phyloP scores from a whole-genome alignment of 2,797 vertebrate species.

The Salmo trutta region DNA sequence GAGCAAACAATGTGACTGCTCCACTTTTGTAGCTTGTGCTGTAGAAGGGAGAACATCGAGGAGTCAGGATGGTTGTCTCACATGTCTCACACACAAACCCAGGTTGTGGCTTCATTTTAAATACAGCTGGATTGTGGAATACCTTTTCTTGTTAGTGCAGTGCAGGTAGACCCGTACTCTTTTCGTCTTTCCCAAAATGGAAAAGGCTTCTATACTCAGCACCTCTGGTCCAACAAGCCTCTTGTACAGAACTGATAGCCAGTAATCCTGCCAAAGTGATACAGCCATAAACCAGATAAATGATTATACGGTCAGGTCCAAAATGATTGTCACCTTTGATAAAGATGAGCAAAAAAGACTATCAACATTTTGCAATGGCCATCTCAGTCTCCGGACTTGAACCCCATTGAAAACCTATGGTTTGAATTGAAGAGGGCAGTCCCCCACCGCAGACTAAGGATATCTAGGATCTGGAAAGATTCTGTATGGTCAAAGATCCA shows the following conservation, averaged over 20 bases:
- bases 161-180: conserved; percentile 87
- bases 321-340: neutral
- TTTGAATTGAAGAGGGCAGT: neutral
- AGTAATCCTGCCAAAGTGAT: conserved; percentile 84
- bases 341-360: neutral
- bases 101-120: neutral
- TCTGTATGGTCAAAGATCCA: neutral
- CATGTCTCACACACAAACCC: neutral
- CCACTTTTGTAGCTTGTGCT: conserved; percentile 80
- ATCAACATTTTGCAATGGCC: neutral
- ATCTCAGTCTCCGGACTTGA: neutral
- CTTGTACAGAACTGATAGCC: conserved; percentile 92
- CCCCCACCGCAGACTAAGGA: neutral
- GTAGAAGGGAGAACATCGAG: neutral
- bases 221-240: conserved; percentile 86
- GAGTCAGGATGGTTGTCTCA: neutral
- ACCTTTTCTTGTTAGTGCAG: conserved; percentile 85
- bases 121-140: conserved; percentile 11
- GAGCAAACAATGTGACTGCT: conserved; percentile 82
- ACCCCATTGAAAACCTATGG: neutral
- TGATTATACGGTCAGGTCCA: neutral
- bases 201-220: conserved; percentile 57
- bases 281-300: neutral
- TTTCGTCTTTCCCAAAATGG: conserved; percentile 15
- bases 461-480: neutral